phyloP scores from a whole-genome alignment of 2,113 vertebrate genomes.

The Cephalopholis sonnerati region DNA sequence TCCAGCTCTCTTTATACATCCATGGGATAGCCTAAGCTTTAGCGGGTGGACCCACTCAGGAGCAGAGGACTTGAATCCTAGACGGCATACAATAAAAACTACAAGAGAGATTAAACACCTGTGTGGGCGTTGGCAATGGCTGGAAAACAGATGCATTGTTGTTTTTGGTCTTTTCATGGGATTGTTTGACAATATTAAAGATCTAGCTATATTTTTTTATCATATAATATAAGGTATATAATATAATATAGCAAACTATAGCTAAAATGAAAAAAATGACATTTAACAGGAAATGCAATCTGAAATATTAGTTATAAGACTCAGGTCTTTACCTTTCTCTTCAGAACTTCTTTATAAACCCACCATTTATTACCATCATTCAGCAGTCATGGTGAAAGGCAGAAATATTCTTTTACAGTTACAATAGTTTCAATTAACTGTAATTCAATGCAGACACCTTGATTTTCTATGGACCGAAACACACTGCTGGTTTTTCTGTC shows the following conservation, averaged over 20 bases:
- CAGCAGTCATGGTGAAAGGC: constrained; percentile 3
- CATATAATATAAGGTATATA: too few species aligned
- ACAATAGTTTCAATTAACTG: constrained; percentile 46
- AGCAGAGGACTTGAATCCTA: too few species aligned
- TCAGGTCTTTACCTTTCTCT: not conserved
- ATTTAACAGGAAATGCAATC: not conserved
- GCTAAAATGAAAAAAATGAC: not conserved
- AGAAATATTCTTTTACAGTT: constrained; percentile 14
- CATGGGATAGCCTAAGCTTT: too few species aligned
- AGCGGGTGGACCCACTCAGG: too few species aligned
- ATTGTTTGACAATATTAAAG: not conserved
- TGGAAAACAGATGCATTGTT: not conserved
- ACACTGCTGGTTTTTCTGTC: constrained; percentile 19
- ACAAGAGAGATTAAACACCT: too few species aligned
- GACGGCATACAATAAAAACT: too few species aligned
- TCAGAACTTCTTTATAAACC: not conserved
- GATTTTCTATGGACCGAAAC: constrained; percentile 12
- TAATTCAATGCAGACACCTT: constrained; percentile 37
- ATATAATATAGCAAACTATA: not conserved
- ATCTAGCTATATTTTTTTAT: too few species aligned
- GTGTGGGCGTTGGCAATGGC: too few species aligned
- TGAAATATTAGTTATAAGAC: not conserved
- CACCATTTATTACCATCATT: not conserved
- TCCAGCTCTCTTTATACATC: too few species aligned
- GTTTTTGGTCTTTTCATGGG: not conserved